Percentiles rank a stretch among this genome's conserved stretches.
Conservation (phyloP, 1,140 invertebrate species). For the Zophobas morio region DNA sequence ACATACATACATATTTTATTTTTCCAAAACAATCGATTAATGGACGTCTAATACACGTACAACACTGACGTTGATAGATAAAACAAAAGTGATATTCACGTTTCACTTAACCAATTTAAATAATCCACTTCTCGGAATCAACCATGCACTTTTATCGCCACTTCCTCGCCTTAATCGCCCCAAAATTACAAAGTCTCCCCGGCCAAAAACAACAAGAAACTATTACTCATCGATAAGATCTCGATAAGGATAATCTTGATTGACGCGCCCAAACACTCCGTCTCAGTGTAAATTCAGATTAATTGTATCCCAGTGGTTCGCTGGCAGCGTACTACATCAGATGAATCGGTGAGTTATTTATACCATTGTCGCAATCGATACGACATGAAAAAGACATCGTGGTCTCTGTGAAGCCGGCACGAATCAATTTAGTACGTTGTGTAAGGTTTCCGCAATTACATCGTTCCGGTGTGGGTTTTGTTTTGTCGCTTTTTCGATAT, state of each 20-base stretch:
- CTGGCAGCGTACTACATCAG: background rate
- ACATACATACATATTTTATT: too few relatives aligned
- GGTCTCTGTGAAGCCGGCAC: conserved; percentile 1
- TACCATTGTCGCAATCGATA: conserved; percentile 6
- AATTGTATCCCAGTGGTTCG: background rate
- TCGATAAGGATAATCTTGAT: conserved; percentile 1
- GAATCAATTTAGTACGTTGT: background rate
- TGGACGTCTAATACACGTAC: too few relatives aligned
- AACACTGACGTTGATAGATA: too few relatives aligned
- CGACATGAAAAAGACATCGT: conserved; percentile 6
- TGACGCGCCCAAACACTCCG: background rate
- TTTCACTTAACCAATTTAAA: too few relatives aligned
- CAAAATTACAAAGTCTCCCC: background rate
- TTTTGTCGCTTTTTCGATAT: background rate
- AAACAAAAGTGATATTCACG: too few relatives aligned
- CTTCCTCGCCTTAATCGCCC: too few relatives aligned
- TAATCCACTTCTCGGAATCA: too few relatives aligned
- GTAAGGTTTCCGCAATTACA: conserved; percentile 14
- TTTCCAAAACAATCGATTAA: too few relatives aligned
- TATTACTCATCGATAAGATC: conserved; percentile 14
- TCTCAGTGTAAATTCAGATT: background rate
- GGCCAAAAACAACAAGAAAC: background rate
- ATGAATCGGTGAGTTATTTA: conserved; percentile 19
- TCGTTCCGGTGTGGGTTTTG: conserved; percentile 6
- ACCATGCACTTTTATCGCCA: too few relatives aligned